Base-by-base conservation (phyloP, 2,797 vertebrate genomes). In the Erpetoichthys calabaricus region DNA sequence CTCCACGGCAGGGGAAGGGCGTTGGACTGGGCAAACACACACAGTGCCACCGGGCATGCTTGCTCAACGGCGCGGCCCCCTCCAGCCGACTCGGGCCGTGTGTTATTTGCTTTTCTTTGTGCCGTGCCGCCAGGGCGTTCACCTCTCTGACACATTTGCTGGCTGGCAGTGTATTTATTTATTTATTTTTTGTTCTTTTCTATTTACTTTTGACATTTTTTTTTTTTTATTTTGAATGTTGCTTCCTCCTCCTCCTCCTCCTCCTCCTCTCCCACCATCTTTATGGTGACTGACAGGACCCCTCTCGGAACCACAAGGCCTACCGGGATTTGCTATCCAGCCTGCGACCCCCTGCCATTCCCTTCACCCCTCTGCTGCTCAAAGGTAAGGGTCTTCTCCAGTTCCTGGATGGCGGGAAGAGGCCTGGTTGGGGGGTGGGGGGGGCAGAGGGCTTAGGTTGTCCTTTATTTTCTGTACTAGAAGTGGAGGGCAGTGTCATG, bases 221-320 rank as follows among this genome's bases (percentile, higher is more conserved):
- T 56, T 4, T 9, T 1, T 8, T 5, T 55, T 45, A 6, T 6
- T 25, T 57, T 47, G 8, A n/a, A 43, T 3, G 5, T n/a, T 5
- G 44, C 3, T 25, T 25, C 25, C 25, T 5, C 42, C 4, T 52
- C 5, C 9, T 42, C 44, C 25, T 25, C 25, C 25, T 5, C 42
- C 4, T 52, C 5, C 9, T 42, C 44, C 44, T 43, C 43, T 60
- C 4, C 2, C 43, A 25, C 25, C 25, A 25, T 25, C 25, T 25
- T 25, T 25, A 25, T 25, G 25, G 25, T 25, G 25, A 25, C 25
- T 49, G 7, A 5, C 59, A 95, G 94, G 94, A 97, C 63, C 94
- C 93, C 4, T 95, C 93, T 59, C 84, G 94, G 76, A 97, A 97
- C 75, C 94, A 97, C 64, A 97, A 97, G 72, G 90, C 87, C 56